phyloP scores from a whole-genome alignment of 2,888 invertebrate species.

The Pimpla rufipes region DNA sequence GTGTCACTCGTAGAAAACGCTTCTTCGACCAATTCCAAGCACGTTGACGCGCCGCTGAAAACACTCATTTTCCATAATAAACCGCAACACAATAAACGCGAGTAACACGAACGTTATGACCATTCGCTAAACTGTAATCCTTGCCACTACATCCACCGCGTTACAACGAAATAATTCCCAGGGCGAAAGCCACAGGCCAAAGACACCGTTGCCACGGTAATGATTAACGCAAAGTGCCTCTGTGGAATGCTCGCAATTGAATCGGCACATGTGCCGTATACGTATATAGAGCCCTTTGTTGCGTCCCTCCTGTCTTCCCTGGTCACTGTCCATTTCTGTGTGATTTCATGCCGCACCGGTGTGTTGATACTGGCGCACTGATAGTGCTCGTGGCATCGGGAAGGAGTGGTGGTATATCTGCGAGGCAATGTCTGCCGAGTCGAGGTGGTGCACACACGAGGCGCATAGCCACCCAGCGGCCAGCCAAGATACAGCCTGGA shows the following conservation, averaged over 20 bases:
- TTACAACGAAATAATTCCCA: too few species aligned
- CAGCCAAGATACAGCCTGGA: slow-evolving; percentile 52
- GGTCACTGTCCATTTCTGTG: slow-evolving; percentile 43
- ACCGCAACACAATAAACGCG: too few species aligned
- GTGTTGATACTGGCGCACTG: slow-evolving; percentile 38
- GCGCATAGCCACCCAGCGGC: slow-evolving; percentile 61
- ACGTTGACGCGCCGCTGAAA: too few species aligned
- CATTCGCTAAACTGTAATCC: too few species aligned
- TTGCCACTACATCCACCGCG: too few species aligned
- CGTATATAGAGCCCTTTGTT: background rate
- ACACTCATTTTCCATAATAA: too few species aligned
- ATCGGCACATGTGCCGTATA: background rate
- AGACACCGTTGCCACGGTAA: background rate
- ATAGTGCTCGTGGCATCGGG: slow-evolving; percentile 8
- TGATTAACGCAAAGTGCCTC: background rate
- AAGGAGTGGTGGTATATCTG: slow-evolving; percentile 4
- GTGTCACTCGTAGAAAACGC: background rate
- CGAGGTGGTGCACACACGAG: background rate
- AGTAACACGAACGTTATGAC: too few species aligned
- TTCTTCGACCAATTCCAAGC: background rate
- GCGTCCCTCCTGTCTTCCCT: slow-evolving; percentile 9
- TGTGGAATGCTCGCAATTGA: slow-evolving; percentile 2
- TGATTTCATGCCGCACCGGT: slow-evolving; percentile 50
- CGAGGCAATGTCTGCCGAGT: background rate
- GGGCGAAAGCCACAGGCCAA: too few species aligned